Evolutionary conservation across 2,113 vertebrate genomes (phyloP), one percentile per base, ranked within the genome.

Genomic region (Geococcyx californianus): DNA sequence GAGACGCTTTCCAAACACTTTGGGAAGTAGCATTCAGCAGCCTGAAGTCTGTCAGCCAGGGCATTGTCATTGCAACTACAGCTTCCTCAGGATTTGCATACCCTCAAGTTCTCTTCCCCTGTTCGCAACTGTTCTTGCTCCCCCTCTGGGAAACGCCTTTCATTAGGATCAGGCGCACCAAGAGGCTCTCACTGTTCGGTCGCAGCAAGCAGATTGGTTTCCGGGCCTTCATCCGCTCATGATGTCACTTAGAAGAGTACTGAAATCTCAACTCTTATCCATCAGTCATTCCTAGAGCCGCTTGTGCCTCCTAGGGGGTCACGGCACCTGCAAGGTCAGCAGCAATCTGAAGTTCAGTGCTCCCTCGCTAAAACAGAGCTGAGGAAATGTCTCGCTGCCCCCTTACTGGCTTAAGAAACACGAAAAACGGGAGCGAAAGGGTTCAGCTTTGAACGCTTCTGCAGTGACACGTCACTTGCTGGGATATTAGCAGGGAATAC

Each of bases 251-350:
- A 38, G 36, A 47, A 93, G 59, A 93, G 55, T 68, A 60, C 28
- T 55, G 86, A 90, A 93, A 91, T 75, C 76, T 82, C 74, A 94
- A 77, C 67, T 67, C 75, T 55, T 89, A 54, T 40, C 62, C 63
- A 54, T 78, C 80, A 87, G 63, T 75, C 36, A 66, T 56, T 94
- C 75, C 40, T 72, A 55, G 40, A 26, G 68, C 58, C 59, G 38
- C 70, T 85, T 69, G 67, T 75, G 52, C 81, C 49, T 91, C 67
- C 47, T 78, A n/a, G 29, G n/a, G 28, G 36, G 69, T 70, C 87
- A 69, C 4, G 15, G 62, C 58, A 69, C n/a, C 42, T 76, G 76
- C 38, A 89, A 85, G 67, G 75, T 68, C 81, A 89, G 68, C 56
- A 69, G 74, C 68, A 81, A 88, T 59, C 29, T 25, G 11, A 70